Conservation (phyloP, 1,140 invertebrate genomes). For the Brachystomella parvula region DNA sequence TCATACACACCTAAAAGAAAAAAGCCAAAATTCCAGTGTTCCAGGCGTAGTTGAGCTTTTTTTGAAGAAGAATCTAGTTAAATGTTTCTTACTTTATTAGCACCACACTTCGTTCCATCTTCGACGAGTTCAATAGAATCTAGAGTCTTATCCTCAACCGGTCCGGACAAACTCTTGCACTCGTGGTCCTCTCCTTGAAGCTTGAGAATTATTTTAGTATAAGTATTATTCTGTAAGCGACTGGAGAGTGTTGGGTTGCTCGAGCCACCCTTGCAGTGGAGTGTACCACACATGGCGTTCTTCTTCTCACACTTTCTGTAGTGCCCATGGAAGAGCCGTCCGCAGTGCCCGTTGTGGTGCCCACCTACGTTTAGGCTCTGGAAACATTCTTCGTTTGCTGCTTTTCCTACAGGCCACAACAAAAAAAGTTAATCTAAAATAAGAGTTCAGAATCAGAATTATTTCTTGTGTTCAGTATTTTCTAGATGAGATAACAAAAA, state of each 20-base stretch:
- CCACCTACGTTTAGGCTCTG: slow-evolving; percentile 90
- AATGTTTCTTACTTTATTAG: slow-evolving; percentile 57
- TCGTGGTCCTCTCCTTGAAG: slow-evolving; percentile 76
- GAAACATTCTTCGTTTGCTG: slow-evolving; percentile 69
- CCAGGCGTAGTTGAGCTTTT: neutral
- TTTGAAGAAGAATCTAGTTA: neutral
- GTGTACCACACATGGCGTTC: slow-evolving; percentile 53
- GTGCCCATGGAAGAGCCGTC: slow-evolving; percentile 64
- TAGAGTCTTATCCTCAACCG: slow-evolving; percentile 54
- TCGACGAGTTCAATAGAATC: slow-evolving; percentile 67
- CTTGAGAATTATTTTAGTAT: slow-evolving; percentile 74
- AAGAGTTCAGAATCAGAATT: neutral
- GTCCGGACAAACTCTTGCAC: slow-evolving; percentile 71
- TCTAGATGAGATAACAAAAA: too few species aligned
- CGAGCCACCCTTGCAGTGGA: slow-evolving; percentile 67
- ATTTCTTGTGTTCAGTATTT: neutral
- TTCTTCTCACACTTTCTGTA: slow-evolving; percentile 77
- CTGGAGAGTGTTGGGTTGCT: slow-evolving; percentile 64
- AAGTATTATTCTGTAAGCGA: slow-evolving; percentile 61
- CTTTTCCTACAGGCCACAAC: neutral
- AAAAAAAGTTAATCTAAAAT: neutral
- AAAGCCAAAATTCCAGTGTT: slow-evolving; percentile 1
- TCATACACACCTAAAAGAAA: slow-evolving; percentile 66
- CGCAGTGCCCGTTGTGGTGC: slow-evolving; percentile 86
- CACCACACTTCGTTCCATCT: slow-evolving; percentile 85